Base-by-base conservation (phyloP, 2,797 vertebrate genomes). In the Spea hammondii region DNA sequence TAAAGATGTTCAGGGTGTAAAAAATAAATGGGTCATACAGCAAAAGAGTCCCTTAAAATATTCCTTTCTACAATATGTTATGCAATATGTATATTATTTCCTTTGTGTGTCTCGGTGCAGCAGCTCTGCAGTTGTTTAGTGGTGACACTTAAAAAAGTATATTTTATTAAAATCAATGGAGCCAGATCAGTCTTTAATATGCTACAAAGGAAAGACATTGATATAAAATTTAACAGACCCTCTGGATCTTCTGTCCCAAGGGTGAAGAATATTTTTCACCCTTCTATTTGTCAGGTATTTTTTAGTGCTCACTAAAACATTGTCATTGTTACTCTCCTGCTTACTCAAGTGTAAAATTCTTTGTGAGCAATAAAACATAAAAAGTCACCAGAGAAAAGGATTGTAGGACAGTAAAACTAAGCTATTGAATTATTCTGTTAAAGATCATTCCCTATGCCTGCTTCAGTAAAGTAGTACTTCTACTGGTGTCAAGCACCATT, bases 391-490 rank as follows among this genome's bases (percentile, higher is more conserved):
- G 79, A 88, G 73, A 83, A 76, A 86, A 59, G 84, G 85, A 86
- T 87, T 83, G 81, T 74, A 84, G 79, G 82, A 88, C 84, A 82
- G 77, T 77, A 82, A 82, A 84, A 90, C 85, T 75, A 87, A 89
- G 86, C 47, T 78, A 64, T 85, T 85, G 86, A 85, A 75, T 86
- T 82, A 75, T 82, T 86, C 76, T 84, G 86, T 87, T 86, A 84
- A 87, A 88, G 82, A 84, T 72, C 46, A 64, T 86, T 90, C 89
- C 85, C 85, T 85, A 78, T 0, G 0, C 73, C 77, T 76, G 78
- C 89, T 90, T 90, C 83, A 84, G 85, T 88, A 87, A 89, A 87
- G 78, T 84, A 87, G 76, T 79, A 86, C 87, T 88, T 89, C 17
- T 4, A 86, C 80, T 84, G 85, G 86, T 87, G 84, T 82, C 81